Evolutionary conservation across 1,140 invertebrate genomes (phyloP).

Genomic region (Marisa cornuarietis): DNA sequence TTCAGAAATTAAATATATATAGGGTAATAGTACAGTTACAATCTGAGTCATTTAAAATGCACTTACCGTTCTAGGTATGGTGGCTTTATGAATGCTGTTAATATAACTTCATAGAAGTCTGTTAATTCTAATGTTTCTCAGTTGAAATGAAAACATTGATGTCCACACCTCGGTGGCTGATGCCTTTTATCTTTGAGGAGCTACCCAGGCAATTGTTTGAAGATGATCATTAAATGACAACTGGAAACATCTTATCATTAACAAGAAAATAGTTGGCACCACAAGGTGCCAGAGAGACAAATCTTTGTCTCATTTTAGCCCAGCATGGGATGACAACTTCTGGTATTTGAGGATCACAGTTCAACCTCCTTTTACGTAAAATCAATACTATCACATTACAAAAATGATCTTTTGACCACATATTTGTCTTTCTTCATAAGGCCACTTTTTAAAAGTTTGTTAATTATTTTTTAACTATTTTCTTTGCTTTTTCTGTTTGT

Average conservation of each 20-base stretch:
- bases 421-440: neutral
- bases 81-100: no score
- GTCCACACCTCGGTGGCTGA: neutral
- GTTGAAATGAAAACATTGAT: neutral
- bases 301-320: conserved; percentile 23
- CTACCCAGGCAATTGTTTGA: conserved; percentile 6
- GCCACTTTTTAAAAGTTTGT: no score
- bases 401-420: neutral
- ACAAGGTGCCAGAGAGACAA: conserved; percentile 12
- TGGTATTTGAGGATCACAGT: conserved; percentile 6
- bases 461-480: conserved; percentile 1
- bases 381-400: neutral
- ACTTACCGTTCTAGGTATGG: no score
- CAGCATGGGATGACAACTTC: conserved; percentile 14
- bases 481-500: conserved; percentile 7
- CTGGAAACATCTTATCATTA: conserved; percentile 11
- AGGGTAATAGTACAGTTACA: no score
- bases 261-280: conserved; percentile 9
- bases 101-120: no score
- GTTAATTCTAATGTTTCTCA: no score
- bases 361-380: neutral
- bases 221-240: neutral
- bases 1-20: no score
- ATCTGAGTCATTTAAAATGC: no score
- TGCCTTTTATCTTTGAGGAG: conserved; percentile 12